phyloP scores from a whole-genome alignment of 2,888 invertebrate genomes.

The Parelbella ahira region DNA sequence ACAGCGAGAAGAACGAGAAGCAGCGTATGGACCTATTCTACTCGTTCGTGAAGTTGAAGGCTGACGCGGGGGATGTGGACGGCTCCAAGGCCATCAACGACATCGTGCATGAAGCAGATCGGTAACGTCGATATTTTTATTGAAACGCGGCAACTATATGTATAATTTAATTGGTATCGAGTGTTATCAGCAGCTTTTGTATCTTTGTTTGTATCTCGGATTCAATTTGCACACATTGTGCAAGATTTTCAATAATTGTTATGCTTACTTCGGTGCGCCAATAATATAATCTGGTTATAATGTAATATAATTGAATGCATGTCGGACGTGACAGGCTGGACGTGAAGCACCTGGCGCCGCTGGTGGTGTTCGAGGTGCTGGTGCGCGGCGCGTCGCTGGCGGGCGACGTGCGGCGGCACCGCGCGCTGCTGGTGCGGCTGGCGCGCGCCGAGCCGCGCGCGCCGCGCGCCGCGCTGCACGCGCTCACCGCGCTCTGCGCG shows the following conservation, averaged over 20 bases:
- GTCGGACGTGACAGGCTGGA: constrained; percentile 90
- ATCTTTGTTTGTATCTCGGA: too few relatives aligned
- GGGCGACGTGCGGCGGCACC: constrained; percentile 87
- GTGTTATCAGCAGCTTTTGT: too few relatives aligned
- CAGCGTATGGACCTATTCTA: constrained; percentile 98
- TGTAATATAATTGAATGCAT: too few relatives aligned
- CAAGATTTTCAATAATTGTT: too few relatives aligned
- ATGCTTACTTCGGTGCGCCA: too few relatives aligned
- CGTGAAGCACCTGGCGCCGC: constrained; percentile 94
- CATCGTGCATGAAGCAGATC: constrained; percentile 66
- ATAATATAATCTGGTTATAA: too few relatives aligned
- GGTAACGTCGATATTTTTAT: constrained; percentile 38
- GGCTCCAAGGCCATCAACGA: constrained; percentile 45
- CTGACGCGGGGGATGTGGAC: constrained; percentile 48
- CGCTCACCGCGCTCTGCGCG: constrained; percentile 95
- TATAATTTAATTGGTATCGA: too few relatives aligned
- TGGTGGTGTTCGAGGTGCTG: constrained; percentile 95
- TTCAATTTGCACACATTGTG: too few relatives aligned
- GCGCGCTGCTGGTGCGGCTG: constrained; percentile 89
- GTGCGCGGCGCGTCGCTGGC: constrained; percentile 84
- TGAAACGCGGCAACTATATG: too few relatives aligned
- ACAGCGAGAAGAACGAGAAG: constrained; percentile 96
- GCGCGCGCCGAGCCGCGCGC: constrained; percentile 89
- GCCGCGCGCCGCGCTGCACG: constrained; percentile 95
- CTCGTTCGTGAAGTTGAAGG: constrained; percentile 79